Evolutionary conservation across 2,113 vertebrate genomes (phyloP).

Genomic region (Bubo bubo): DNA sequence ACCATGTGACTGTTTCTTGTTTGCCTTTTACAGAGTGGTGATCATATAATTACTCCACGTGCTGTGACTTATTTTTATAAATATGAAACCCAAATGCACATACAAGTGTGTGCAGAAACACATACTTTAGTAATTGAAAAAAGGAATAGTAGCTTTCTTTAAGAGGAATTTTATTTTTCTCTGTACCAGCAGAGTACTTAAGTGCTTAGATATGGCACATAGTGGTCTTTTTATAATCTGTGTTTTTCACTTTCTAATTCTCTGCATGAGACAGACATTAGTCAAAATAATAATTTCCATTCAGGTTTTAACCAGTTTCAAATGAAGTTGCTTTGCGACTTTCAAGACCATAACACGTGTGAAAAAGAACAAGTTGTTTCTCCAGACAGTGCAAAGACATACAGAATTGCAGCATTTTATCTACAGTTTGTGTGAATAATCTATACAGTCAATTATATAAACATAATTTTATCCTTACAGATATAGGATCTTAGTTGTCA

Average conservation of each 20-base stretch:
- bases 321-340: background rate
- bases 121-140: background rate
- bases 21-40: background rate
- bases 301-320: background rate
- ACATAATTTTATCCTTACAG: background rate
- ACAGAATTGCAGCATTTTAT: background rate
- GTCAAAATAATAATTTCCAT: conserved; percentile 33
- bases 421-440: conserved; percentile 1
- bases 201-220: background rate
- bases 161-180: background rate
- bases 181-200: background rate
- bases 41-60: background rate
- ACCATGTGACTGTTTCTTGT: background rate
- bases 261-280: background rate
- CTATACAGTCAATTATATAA: background rate
- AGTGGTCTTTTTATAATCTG: background rate
- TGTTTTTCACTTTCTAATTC: background rate
- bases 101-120: background rate
- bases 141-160: background rate
- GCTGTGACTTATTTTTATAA: background rate
- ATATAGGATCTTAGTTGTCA: background rate
- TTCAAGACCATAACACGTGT: background rate
- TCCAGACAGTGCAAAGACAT: background rate
- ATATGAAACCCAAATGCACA: background rate
- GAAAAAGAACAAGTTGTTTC: background rate